Percentiles rank a stretch among this genome's conserved stretches.
Evolutionary conservation across 2,888 invertebrate genomes (phyloP).

Genomic region (Ennomos erosarius): DNA sequence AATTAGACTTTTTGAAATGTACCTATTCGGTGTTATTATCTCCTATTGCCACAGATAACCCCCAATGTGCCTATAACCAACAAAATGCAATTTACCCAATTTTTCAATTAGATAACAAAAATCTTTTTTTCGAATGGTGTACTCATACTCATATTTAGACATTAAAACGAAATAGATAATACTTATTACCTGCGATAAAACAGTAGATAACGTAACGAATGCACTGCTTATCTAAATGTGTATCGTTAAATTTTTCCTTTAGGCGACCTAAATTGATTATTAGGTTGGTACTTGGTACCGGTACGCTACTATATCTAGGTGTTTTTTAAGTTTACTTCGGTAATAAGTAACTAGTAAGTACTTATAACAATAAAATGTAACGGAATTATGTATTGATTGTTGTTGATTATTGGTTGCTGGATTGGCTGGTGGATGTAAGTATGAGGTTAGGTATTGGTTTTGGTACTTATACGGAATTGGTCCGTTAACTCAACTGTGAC

Average conservation of each 20-base stretch:
- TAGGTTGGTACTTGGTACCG: not conserved
- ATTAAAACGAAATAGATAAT: conserved; percentile 2
- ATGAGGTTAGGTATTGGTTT: too few relatives aligned
- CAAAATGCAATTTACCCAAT: too few relatives aligned
- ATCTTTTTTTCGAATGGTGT: not conserved
- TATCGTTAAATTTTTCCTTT: conserved; percentile 7
- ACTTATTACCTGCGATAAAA: conserved; percentile 24
- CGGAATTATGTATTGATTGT: conserved; percentile 22
- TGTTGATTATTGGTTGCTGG: too few relatives aligned
- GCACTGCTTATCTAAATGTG: conserved; percentile 26
- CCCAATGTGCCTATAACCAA: too few relatives aligned
- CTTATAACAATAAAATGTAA: conserved; percentile 23
- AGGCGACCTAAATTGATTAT: conserved; percentile 7
- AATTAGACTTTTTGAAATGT: too few relatives aligned
- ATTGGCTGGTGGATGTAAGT: too few relatives aligned
- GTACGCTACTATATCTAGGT: too few relatives aligned
- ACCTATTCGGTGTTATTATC: too few relatives aligned
- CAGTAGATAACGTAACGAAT: conserved; percentile 28
- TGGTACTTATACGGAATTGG: too few relatives aligned
- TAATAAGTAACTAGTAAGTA: not conserved
- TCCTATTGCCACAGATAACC: too few relatives aligned
- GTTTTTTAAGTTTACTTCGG: not conserved
- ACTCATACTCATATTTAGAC: not conserved
- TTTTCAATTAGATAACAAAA: not conserved
- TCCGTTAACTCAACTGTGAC: too few relatives aligned